phyloP scores from a whole-genome alignment of 1,140 invertebrate species.

The Hyphantria cunea region DNA sequence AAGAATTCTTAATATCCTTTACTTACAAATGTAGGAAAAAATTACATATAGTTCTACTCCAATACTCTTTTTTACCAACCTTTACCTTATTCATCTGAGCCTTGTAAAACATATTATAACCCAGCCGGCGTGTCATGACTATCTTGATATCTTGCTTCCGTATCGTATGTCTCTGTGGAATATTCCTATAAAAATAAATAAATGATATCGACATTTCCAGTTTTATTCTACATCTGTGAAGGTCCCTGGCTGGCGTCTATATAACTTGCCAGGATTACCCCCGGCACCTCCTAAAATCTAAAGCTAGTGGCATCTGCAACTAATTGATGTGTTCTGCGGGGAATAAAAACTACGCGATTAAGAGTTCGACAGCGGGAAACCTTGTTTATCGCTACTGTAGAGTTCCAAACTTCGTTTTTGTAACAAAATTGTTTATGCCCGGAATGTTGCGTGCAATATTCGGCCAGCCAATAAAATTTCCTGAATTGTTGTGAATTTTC shows the following conservation, averaged over 20 bases:
- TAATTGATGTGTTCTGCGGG: slow-evolving; percentile 55
- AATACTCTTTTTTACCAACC: too few species aligned
- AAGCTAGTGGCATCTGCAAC: slow-evolving; percentile 55
- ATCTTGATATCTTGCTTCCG: slow-evolving; percentile 20
- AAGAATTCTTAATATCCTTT: too few species aligned
- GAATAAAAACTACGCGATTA: slow-evolving; percentile 65
- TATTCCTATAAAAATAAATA: slow-evolving; percentile 13
- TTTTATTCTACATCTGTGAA: slow-evolving; percentile 33
- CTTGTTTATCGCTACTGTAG: slow-evolving; percentile 14
- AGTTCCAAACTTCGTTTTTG: slow-evolving; percentile 24
- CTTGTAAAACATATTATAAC: slow-evolving; percentile 26
- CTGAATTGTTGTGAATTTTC: slow-evolving; percentile 28
- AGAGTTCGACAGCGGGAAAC: slow-evolving; percentile 8
- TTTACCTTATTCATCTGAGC: slow-evolving; percentile 1
- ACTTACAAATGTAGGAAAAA: too few species aligned
- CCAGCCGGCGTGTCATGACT: slow-evolving; percentile 1
- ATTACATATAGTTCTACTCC: too few species aligned
- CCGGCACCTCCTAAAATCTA: slow-evolving; percentile 51
- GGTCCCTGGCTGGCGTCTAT: slow-evolving; percentile 36
- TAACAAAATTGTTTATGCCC: slow-evolving; percentile 15
- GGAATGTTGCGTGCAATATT: slow-evolving; percentile 15
- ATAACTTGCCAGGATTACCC: slow-evolving; percentile 52
- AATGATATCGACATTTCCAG: slow-evolving; percentile 33
- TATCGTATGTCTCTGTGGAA: slow-evolving; percentile 17
- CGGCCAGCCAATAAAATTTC: slow-evolving; percentile 23